Percentiles rank a stretch among this genome's conserved stretches.
Conservation (phyloP, 1,140 invertebrate genomes). For the Drepana arcuata region DNA sequence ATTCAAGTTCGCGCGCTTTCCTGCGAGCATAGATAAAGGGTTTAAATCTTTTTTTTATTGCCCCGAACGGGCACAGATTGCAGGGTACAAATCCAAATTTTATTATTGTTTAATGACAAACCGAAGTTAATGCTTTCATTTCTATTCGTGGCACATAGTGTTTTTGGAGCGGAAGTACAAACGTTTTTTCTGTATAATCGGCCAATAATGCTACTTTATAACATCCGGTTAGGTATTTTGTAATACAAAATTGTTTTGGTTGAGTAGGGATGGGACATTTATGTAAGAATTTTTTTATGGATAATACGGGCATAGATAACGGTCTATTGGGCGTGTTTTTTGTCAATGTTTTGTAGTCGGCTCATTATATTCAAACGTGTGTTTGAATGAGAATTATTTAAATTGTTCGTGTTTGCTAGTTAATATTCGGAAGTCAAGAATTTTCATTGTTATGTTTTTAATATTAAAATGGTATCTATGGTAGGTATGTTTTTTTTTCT, state of each 20-base stretch:
- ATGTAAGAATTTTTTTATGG: too few species aligned
- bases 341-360: too few species aligned
- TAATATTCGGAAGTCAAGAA: too few species aligned
- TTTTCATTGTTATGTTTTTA: too few species aligned
- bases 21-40: slow-evolving; percentile 20
- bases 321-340: too few species aligned
- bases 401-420: too few species aligned
- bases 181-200: slow-evolving; percentile 16
- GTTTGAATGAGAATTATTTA: too few species aligned
- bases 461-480: too few species aligned
- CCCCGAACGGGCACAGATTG: slow-evolving; percentile 3
- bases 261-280: slow-evolving; percentile 9
- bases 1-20: slow-evolving; percentile 14
- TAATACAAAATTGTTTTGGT: slow-evolving; percentile 13
- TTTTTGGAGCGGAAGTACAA: slow-evolving; percentile 17
- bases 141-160: slow-evolving; percentile 18
- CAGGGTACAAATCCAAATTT: slow-evolving; percentile 13
- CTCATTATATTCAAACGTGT: too few species aligned
- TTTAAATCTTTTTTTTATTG: slow-evolving; percentile 12
- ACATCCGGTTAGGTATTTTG: slow-evolving; percentile 13
- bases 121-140: slow-evolving; percentile 14
- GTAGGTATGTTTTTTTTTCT: too few species aligned
- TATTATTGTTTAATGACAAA: neutral
- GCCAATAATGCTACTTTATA: slow-evolving; percentile 7
- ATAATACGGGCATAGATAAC: too few species aligned